phyloP scores from a whole-genome alignment of 2,797 vertebrate species.

The Allobates femoralis region DNA sequence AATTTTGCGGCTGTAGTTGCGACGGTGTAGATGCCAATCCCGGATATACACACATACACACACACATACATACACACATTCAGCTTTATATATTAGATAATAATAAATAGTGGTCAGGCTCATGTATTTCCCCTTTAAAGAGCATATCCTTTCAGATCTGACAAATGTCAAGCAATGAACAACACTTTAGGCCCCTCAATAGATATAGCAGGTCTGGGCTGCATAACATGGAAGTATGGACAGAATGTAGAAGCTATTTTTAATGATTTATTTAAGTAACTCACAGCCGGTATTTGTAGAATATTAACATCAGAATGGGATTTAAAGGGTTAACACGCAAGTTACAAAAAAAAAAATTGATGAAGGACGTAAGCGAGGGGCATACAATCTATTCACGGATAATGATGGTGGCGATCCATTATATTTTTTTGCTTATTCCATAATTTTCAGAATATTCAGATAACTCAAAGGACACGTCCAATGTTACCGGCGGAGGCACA shows the following conservation, averaged over 20 bases:
- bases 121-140: background rate
- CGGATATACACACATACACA: too few relatives aligned
- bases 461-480: conserved; percentile 60
- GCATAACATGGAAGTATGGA: background rate
- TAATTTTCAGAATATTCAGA: conserved; percentile 61
- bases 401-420: conserved; percentile 57
- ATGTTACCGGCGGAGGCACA: conserved; percentile 55
- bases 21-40: too few relatives aligned
- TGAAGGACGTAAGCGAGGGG: conserved; percentile 47
- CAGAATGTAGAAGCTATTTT: background rate
- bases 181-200: background rate
- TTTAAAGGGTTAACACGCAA: background rate
- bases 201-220: background rate
- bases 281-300: background rate
- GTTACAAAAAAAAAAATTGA: background rate
- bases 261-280: background rate
- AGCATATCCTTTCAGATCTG: background rate
- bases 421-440: conserved; percentile 60
- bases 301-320: background rate
- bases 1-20: too few relatives aligned
- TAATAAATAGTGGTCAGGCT: too few relatives aligned
- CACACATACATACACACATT: too few relatives aligned
- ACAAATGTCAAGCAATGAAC: too few relatives aligned
- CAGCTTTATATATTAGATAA: too few relatives aligned
- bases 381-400: conserved; percentile 47